These are phyloP conservation scores for Aquatica leii DNA, from an alignment of 2,888 invertebrate genomes.

Conservation along the genomic window DNA sequence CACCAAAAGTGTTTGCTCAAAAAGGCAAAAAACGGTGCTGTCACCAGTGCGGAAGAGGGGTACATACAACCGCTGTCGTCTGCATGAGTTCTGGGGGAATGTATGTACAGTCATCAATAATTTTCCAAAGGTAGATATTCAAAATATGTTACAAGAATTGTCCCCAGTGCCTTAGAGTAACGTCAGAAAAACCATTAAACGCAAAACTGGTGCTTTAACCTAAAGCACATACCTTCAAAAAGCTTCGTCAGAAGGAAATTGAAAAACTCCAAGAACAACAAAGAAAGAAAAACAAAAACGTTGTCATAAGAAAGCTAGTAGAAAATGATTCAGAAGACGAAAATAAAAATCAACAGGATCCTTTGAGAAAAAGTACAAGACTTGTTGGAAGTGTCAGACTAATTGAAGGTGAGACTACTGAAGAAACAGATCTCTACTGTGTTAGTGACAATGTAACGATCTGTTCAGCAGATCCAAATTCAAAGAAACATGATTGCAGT, in stretches of 20 bases:
- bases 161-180: neutral
- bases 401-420: neutral
- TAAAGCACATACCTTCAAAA: neutral
- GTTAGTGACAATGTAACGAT: conserved; percentile 6
- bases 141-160: neutral
- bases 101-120: neutral
- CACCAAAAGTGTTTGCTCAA: no score
- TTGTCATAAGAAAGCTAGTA: no score
- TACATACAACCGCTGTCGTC: no score
- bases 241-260: neutral
- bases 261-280: neutral
- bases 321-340: no score
- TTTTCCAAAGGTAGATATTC: neutral
- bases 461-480: conserved; percentile 30
- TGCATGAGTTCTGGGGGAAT: neutral
- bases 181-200: neutral
- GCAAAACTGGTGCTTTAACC: neutral
- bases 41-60: no score
- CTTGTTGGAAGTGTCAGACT: neutral
- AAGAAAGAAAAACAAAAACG: no score
- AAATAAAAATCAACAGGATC: neutral
- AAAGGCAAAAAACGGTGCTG: no score
- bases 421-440: neutral
- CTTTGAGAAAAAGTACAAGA: neutral
- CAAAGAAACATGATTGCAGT: conserved; percentile 31